These are phyloP conservation scores for Melipona beecheii DNA, from an alignment of 2,888 invertebrate species.

Conservation along the genomic window DNA sequence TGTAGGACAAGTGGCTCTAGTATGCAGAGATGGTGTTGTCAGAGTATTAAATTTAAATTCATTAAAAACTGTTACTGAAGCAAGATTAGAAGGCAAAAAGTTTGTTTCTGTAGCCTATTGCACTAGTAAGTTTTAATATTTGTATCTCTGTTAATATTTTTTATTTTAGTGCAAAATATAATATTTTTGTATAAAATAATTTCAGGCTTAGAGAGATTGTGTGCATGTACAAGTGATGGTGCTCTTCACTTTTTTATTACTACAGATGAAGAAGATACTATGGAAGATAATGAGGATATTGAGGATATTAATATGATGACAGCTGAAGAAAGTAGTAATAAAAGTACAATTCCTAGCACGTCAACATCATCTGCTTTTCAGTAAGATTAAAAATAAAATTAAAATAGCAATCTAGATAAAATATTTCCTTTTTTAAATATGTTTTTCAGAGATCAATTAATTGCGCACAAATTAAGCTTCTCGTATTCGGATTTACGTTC, in stretches of 20 bases:
- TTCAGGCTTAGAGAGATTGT: constrained; percentile 91
- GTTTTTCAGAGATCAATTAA: constrained; percentile 76
- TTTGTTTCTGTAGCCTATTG: constrained; percentile 94
- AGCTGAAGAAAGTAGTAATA: constrained; percentile 69
- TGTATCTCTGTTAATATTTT: not conserved
- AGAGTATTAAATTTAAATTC: constrained; percentile 90
- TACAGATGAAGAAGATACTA: constrained; percentile 90
- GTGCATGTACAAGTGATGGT: constrained; percentile 92
- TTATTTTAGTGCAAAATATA: not conserved
- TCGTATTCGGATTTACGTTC: constrained; percentile 87
- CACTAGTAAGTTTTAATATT: constrained; percentile 87
- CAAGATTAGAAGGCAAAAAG: constrained; percentile 88
- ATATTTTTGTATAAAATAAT: constrained; percentile 18
- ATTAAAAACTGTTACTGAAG: constrained; percentile 88
- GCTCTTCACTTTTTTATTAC: constrained; percentile 93
- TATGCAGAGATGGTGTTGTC: constrained; percentile 91
- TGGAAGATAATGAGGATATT: constrained; percentile 90
- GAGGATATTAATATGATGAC: constrained; percentile 84
- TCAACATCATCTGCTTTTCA: constrained; percentile 78
- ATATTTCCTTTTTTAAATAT: not conserved
- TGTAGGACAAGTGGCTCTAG: constrained; percentile 88
- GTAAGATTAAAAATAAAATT: constrained; percentile 65
- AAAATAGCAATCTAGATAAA: not conserved
- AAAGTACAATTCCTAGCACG: constrained; percentile 78
- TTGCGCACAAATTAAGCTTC: constrained; percentile 87